A percentile compares a stretch with the other conserved stretches of the same genome.
Conservation (phyloP, 2,888 invertebrate species). For the Xestia xanthographa region DNA sequence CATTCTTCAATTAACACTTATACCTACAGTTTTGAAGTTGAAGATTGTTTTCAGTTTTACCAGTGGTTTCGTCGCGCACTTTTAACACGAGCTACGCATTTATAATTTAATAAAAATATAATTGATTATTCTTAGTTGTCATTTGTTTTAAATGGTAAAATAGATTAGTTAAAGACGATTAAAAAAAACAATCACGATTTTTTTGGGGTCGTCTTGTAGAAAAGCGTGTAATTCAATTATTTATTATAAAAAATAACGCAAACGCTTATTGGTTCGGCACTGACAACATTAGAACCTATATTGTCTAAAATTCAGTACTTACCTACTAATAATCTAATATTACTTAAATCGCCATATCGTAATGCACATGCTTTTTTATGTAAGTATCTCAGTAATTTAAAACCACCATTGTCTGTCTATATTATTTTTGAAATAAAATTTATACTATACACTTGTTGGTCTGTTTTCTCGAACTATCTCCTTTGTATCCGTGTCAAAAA, state of each 20-base stretch:
- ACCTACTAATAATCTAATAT: no score
- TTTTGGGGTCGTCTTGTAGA: background rate
- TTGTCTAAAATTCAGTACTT: background rate
- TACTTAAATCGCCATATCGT: no score
- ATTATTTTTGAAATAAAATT: background rate
- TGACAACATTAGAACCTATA: no score
- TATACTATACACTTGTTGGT: background rate
- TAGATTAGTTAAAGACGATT: background rate
- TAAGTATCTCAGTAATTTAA: no score
- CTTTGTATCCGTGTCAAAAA: background rate
- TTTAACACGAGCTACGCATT: constrained; percentile 7
- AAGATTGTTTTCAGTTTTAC: constrained; percentile 16
- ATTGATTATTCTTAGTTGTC: background rate
- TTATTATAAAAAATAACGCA: no score
- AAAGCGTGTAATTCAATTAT: no score
- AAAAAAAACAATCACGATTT: background rate
- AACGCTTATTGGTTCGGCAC: no score
- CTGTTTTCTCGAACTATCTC: background rate
- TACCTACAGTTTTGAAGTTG: background rate
- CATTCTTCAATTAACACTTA: background rate
- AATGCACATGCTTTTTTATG: no score
- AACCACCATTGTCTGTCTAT: no score
- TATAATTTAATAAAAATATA: constrained; percentile 29
- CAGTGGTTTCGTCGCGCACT: background rate
- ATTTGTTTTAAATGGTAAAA: background rate